A percentile compares a stretch with the other conserved stretches of the same genome.
phyloP scores from a whole-genome alignment of 2,113 vertebrate species.

The Gymnocephalus cernua region DNA sequence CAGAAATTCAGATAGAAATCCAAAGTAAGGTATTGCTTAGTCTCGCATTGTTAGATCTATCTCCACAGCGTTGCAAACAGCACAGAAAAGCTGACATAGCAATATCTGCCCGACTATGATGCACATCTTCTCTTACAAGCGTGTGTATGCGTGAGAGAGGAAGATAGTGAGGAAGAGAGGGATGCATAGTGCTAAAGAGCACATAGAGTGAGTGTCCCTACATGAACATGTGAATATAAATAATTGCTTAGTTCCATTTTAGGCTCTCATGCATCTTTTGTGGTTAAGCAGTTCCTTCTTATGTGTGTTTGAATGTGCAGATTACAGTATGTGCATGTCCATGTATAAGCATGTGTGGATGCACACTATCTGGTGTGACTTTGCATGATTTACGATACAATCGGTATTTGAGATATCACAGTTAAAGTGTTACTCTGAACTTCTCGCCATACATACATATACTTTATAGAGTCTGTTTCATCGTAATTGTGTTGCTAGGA shows the following conservation, averaged over 20 bases:
- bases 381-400: constrained; percentile 8
- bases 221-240: constrained; percentile 23
- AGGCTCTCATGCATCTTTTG: background rate
- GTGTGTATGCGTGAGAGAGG: background rate
- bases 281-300: constrained; percentile 1
- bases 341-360: background rate
- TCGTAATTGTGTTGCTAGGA: constrained; percentile 14
- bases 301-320: constrained; percentile 11
- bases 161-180: background rate
- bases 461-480: background rate
- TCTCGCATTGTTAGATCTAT: too few species aligned
- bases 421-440: constrained; percentile 5
- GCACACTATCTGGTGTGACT: background rate
- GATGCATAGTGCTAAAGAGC: background rate
- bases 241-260: constrained; percentile 42
- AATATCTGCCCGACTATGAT: constrained; percentile 16
- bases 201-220: constrained; percentile 1
- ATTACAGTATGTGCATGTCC: background rate
- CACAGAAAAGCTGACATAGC: constrained; percentile 29
- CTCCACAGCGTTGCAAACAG: too few species aligned
- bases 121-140: background rate
- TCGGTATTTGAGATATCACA: background rate
- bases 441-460: background rate
- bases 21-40: background rate
- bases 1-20: background rate